These are phyloP conservation scores for Lineus longissimus DNA, from an alignment of 1,140 invertebrate genomes.

Conservation along the genomic window DNA sequence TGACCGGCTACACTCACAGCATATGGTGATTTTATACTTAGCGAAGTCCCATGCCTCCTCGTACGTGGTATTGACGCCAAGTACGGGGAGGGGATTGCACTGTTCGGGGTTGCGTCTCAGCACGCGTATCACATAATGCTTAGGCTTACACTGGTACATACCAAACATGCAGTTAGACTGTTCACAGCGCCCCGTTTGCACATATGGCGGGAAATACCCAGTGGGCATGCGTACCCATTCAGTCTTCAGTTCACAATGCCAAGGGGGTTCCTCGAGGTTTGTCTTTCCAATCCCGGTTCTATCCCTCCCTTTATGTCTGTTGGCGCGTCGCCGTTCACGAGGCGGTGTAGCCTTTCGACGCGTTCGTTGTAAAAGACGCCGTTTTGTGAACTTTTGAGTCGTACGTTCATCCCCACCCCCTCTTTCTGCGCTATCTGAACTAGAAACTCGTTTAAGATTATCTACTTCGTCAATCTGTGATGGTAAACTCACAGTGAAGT, in stretches of 20 bases:
- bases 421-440: conserved; percentile 25
- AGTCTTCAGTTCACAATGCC: conserved; percentile 32
- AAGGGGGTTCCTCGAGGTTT: conserved; percentile 1
- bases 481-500: conserved; percentile 1
- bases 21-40: conserved; percentile 28
- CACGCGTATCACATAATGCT: conserved; percentile 31
- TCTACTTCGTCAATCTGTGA: conserved; percentile 15
- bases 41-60: conserved; percentile 34
- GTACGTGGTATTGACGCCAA: conserved; percentile 29
- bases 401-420: conserved; percentile 15
- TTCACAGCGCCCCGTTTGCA: conserved; percentile 29
- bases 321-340: not conserved
- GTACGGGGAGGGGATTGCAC: conserved; percentile 33
- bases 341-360: not conserved
- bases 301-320: not conserved
- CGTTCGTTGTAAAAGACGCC: not conserved
- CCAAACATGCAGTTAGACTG: conserved; percentile 36
- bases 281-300: not conserved
- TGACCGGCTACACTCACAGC: conserved; percentile 29
- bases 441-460: conserved; percentile 17
- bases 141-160: conserved; percentile 34
- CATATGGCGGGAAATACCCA: conserved; percentile 30
- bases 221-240: conserved; percentile 21
- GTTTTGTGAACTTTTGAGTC: not conserved
- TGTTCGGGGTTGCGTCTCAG: conserved; percentile 32